Evolutionary conservation across 2,888 invertebrate species (phyloP).

Genomic region (Patella caerulea): DNA sequence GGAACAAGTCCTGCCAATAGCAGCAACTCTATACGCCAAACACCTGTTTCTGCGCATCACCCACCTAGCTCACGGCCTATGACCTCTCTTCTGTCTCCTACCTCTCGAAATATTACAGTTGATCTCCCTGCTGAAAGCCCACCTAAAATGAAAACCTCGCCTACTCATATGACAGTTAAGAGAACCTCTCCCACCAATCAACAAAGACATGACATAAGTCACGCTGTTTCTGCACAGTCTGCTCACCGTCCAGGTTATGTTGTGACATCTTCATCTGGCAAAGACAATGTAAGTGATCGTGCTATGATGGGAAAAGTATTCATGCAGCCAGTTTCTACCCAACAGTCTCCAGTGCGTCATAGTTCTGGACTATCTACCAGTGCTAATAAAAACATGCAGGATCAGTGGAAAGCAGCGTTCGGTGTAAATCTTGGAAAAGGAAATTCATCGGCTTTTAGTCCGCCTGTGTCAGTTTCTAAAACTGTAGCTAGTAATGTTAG

Average conservation of each 20-base stretch:
- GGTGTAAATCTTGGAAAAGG: background rate
- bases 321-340: background rate
- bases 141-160: background rate
- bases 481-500: background rate
- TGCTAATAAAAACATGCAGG: conserved; percentile 6
- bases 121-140: conserved; percentile 5
- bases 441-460: background rate
- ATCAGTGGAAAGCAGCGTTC: background rate
- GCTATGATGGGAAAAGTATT: background rate
- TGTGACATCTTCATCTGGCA: background rate
- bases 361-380: background rate
- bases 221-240: background rate
- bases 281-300: background rate
- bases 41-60: background rate
- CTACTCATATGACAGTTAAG: background rate
- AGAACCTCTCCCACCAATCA: background rate
- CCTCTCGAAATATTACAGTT: background rate
- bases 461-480: background rate
- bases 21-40: background rate
- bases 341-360: background rate
- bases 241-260: background rate
- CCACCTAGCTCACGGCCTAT: background rate
- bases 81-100: conserved; percentile 7
- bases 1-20: background rate
- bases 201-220: background rate